These are phyloP conservation scores for Paramuricea clavata DNA, from an alignment of 92 coral and sea anemone species.

Conservation along the genomic window DNA sequence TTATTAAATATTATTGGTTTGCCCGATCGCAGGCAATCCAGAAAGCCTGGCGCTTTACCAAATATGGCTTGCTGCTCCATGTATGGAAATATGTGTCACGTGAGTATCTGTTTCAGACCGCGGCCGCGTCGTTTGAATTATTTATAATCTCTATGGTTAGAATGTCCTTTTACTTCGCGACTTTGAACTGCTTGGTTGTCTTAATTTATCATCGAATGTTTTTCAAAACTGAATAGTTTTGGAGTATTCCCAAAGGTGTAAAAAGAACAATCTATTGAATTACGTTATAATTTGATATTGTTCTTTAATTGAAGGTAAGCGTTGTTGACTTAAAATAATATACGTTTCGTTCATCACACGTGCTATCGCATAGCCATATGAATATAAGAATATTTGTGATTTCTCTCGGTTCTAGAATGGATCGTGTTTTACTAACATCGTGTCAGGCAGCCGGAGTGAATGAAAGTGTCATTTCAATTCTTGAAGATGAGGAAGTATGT, in stretches of 20 bases:
- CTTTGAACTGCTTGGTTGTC: constrained; percentile 18
- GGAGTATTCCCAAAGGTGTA: constrained; percentile 23
- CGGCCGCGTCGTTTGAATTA: constrained; percentile 14
- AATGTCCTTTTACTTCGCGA: constrained; percentile 11
- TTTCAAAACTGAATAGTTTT: neutral
- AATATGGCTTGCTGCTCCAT: constrained; percentile 21
- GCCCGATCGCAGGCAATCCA: constrained; percentile 5
- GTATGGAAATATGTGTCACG: constrained; percentile 2
- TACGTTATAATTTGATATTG: constrained; percentile 12
- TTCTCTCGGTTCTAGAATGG: constrained; percentile 47
- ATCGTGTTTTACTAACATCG: constrained; percentile 15
- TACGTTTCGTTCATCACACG: neutral
- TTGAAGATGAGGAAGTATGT: constrained; percentile 66
- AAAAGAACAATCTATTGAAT: constrained; percentile 7
- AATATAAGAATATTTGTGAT: constrained; percentile 2
- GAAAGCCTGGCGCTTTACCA: neutral
- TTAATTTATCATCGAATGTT: neutral
- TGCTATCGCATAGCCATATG: neutral
- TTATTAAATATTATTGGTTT: neutral
- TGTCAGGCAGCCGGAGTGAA: constrained; percentile 53
- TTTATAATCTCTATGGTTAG: too few relatives aligned
- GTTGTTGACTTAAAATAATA: constrained; percentile 11
- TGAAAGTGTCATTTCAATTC: constrained; percentile 48
- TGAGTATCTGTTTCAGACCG: constrained; percentile 3
- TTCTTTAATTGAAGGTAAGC: constrained; percentile 1